These are phyloP conservation scores for Dione juno DNA, from an alignment of 2,888 invertebrate species.

Conservation along the genomic window DNA sequence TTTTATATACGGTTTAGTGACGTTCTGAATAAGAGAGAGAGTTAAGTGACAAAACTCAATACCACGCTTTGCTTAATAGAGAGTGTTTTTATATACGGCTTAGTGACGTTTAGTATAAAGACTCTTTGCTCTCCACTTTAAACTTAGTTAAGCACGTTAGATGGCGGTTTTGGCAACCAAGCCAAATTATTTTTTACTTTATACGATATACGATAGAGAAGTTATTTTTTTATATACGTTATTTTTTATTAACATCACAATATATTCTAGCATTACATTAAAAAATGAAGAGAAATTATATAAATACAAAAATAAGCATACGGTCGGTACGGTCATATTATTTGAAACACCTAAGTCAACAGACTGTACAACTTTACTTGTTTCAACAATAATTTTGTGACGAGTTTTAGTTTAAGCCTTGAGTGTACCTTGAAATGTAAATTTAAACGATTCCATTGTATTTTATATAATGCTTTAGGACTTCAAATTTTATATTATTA, in stretches of 20 bases:
- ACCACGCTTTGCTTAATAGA: background rate
- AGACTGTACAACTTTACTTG: constrained; percentile 16
- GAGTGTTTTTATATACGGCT: no score
- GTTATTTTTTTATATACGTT: no score
- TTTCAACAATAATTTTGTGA: constrained; percentile 21
- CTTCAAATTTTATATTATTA: background rate
- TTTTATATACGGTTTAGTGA: no score
- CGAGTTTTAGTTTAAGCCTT: constrained; percentile 22
- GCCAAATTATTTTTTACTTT: no score
- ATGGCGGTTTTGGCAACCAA: no score
- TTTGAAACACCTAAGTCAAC: constrained; percentile 25
- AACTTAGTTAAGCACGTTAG: no score
- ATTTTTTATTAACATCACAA: no score
- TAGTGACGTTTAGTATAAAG: no score
- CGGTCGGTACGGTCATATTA: constrained; percentile 7
- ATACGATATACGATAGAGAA: no score
- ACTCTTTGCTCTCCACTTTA: no score
- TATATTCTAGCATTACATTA: background rate
- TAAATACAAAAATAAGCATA: background rate
- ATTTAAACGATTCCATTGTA: constrained; percentile 9
- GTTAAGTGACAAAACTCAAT: background rate
- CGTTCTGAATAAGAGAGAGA: no score
- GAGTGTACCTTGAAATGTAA: constrained; percentile 18
- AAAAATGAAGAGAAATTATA: background rate
- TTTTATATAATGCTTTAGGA: constrained; percentile 4